Conservation (phyloP, 2,113 vertebrate genomes). For the Marcusenius ussheri region DNA sequence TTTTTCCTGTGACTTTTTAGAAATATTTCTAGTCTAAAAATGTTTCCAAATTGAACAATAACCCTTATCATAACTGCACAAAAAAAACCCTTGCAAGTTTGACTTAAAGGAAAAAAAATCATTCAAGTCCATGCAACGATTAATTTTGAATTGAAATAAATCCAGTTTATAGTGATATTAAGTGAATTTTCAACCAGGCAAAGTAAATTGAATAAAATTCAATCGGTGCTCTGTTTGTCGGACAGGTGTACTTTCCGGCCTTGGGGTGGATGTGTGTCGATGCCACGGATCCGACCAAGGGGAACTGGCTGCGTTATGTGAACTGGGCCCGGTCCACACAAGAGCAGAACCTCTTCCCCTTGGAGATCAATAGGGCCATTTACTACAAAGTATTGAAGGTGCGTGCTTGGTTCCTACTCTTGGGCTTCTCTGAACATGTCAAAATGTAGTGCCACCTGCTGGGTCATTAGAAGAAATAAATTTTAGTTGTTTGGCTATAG, state of each 20-base stretch:
- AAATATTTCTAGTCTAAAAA: neutral
- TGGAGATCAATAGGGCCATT: conserved; percentile 90
- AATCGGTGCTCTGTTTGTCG: neutral
- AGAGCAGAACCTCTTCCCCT: conserved; percentile 84
- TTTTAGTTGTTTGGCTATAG: neutral
- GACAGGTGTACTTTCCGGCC: conserved; percentile 79
- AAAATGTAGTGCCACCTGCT: neutral
- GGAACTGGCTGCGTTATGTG: conserved; percentile 87
- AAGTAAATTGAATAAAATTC: neutral
- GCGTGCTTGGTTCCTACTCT: conserved; percentile 29
- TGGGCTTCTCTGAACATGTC: neutral
- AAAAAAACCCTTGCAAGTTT: neutral
- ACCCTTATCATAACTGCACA: neutral
- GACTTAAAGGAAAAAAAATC: neutral
- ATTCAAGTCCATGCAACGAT: neutral
- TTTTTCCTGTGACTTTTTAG: neutral
- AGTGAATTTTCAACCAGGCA: neutral
- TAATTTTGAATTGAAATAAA: neutral
- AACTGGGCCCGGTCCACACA: conserved; percentile 83
- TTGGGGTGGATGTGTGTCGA: conserved; percentile 92
- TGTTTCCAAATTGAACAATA: neutral
- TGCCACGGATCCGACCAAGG: conserved; percentile 81
- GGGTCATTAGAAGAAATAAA: neutral
- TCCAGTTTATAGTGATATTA: neutral
- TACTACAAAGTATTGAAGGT: conserved; percentile 92